Base-by-base conservation (phyloP, 2,113 vertebrate species). In the Colius striatus region DNA sequence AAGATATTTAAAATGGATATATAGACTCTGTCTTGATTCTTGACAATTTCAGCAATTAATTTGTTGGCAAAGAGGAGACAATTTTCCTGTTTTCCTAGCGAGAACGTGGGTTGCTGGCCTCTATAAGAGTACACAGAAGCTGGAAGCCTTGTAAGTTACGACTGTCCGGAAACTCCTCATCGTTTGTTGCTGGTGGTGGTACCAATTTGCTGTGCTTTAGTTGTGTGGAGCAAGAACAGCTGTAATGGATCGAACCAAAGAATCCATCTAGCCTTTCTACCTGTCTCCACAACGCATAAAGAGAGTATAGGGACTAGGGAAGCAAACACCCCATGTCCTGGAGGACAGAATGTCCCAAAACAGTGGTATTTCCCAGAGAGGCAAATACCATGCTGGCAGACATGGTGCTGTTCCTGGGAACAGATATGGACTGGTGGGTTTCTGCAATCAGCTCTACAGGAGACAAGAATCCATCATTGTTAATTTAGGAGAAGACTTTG, bases 111-210 rank as follows among this genome's bases (percentile, higher is more conserved):
- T 53, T 38, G 1, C 13, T 29, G 38, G 11, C 43, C 27, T 53
- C 41, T 32, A 13, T 21, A 38, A 4, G 14, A 25, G 53, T n/a
- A 23, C 29, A 7, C 13, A 43, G 70, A 54, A 76, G 41, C 55
- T 19, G 10, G 29, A 45, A 9, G 27, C 11, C 20, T 78, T 21
- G 3, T 23, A 27, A n/a, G 13, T 4, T 8, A 7, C 12, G 75
- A 2, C 23, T 45, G 65, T 11, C 51, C 63, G 63, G 66, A 70
- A n/a, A 11, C 27, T 41, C 21, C 27, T 77, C 4, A 5, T 29
- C 29, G 4, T 66, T 50, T 0, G 0, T 2, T 1, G 32, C 32
- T 20, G 1, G 51, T 36, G 36, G 19, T 73, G 72, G 47, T 73
- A 27, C 34, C 22, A 27, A 3, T 23, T 32, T 36, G 7, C 58